phyloP scores from a whole-genome alignment of 2,888 invertebrate genomes.

The Drosophila imparisetae region DNA sequence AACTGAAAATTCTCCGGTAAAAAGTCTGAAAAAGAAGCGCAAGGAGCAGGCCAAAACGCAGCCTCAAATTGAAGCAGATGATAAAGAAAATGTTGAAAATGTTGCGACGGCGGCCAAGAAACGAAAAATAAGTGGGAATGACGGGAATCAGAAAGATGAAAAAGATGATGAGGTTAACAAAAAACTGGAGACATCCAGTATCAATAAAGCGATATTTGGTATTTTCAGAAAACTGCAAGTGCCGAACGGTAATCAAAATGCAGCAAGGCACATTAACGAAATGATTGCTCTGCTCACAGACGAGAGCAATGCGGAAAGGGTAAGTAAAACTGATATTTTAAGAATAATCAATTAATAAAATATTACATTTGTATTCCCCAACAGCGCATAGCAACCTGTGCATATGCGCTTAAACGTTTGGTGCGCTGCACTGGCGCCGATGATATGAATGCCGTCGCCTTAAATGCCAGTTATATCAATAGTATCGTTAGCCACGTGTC shows the following conservation, averaged over 20 bases:
- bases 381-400: slow-evolving; percentile 54
- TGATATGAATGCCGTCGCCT: slow-evolving; percentile 36
- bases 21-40: not conserved
- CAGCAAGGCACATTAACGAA: not conserved
- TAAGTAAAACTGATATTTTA: not conserved
- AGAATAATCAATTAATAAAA: not conserved
- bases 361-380: not conserved
- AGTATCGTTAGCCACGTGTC: slow-evolving; percentile 43
- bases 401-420: slow-evolving; percentile 55
- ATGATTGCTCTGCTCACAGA: not conserved
- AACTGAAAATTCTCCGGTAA: not conserved
- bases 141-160: not conserved
- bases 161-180: not conserved
- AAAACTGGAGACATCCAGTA: not conserved
- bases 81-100: not conserved
- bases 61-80: not conserved
- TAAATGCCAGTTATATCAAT: slow-evolving; percentile 32
- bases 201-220: not conserved
- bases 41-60: not conserved
- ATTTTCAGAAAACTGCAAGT: not conserved
- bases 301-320: not conserved
- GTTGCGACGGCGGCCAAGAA: not conserved
- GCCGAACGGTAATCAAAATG: not conserved
- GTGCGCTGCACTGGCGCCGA: slow-evolving; percentile 66
- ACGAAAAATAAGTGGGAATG: not conserved